Evolutionary conservation across 2,113 vertebrate genomes (phyloP).

Genomic region (Crocuta crocuta): DNA sequence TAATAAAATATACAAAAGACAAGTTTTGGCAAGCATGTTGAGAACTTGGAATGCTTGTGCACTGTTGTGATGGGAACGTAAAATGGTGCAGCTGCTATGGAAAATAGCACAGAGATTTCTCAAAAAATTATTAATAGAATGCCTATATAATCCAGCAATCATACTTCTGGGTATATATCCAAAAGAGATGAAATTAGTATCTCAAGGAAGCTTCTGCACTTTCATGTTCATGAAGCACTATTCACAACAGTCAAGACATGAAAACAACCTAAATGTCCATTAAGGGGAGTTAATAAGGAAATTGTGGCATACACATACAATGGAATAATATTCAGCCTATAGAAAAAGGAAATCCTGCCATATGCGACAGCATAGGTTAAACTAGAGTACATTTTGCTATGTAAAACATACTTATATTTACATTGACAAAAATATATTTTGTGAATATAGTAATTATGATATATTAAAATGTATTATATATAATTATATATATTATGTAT

Average conservation of each 20-base stretch:
- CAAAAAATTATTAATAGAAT: not conserved
- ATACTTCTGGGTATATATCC: not conserved
- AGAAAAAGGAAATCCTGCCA: not conserved
- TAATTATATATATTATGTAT: not conserved
- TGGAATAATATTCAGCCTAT: not conserved
- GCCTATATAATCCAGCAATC: not conserved
- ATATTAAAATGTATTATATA: not conserved
- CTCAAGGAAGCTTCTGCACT: not conserved
- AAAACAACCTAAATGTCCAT: not conserved
- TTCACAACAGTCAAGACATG: not conserved
- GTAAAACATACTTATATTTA: not conserved
- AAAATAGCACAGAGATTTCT: not conserved
- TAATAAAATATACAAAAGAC: not conserved
- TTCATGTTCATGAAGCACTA: not conserved
- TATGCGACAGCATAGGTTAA: not conserved
- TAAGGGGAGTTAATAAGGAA: not conserved
- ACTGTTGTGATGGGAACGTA: not conserved
- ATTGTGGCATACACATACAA: not conserved
- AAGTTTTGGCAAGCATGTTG: not conserved
- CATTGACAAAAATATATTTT: not conserved
- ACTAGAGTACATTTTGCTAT: not conserved
- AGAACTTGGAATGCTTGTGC: not conserved
- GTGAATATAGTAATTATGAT: not conserved
- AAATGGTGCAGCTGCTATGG: not conserved
- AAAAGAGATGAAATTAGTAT: not conserved